Conservation (phyloP, 2,797 vertebrate genomes). For the Aldrovandia affinis region DNA sequence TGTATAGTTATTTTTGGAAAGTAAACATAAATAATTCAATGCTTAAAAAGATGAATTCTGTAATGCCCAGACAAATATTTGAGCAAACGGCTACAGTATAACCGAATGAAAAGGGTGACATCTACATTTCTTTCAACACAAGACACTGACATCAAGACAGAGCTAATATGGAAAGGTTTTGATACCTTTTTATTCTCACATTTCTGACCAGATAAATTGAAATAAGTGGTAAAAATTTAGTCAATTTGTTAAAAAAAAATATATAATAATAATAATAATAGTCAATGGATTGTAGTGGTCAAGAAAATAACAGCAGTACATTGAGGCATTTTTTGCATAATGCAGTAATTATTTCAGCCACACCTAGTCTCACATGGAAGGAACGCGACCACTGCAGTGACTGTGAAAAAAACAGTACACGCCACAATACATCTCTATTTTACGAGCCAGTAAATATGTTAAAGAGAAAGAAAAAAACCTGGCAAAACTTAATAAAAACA, state of each 20-base stretch:
- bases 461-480: neutral
- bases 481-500: neutral
- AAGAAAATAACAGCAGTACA: constrained; percentile 17
- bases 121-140: constrained; percentile 28
- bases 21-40: constrained; percentile 54
- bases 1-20: constrained; percentile 41
- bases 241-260: constrained; percentile 32
- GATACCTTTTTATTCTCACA: constrained; percentile 13
- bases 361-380: constrained; percentile 4
- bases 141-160: constrained; percentile 30
- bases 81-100: constrained; percentile 9
- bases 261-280: constrained; percentile 2
- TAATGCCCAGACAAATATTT: constrained; percentile 40
- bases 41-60: constrained; percentile 45
- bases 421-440: neutral
- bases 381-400: neutral
- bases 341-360: neutral
- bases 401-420: neutral
- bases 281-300: constrained; percentile 36
- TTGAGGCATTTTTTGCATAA: neutral
- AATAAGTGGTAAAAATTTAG: constrained; percentile 16
- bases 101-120: constrained; percentile 24
- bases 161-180: constrained; percentile 20
- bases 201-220: neutral
- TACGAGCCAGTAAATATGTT: neutral